Evolutionary conservation across 2,888 invertebrate species (phyloP), one percentile per base, ranked within the genome.

Genomic region (Nysson spinosus): DNA sequence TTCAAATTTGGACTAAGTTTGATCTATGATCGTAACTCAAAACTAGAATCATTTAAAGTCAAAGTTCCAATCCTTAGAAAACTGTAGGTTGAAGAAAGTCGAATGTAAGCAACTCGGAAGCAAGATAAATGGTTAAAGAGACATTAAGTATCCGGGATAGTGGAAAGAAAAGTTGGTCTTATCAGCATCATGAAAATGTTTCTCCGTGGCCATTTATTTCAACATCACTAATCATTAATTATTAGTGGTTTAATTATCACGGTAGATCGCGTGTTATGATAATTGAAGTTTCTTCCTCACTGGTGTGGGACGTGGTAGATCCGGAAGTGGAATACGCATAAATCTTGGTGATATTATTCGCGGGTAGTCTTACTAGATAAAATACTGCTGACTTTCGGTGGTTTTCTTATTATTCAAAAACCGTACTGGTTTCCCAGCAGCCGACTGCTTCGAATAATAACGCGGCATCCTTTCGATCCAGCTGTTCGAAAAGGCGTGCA

Each of bases 331-430:
- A 26, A 32, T 42, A 32, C 58, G 40, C 57, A 67, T 75, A 77
- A 77, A 77, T 77, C 67, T 49, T 11, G 20, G 6, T n/a, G 54
- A 32, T 46, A 67, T 69, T 71, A 72, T 55, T 39, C 65, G 17
- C 55, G 39, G 39, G 51, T 42, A 47, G 17, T 35, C 35, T 37
- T 32, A 16, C 17, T 17, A 47, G 44, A 54, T 61, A 66, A 77
- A 72, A 72, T 72, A 74, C 39, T 49, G 50, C 70, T 47, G 54
- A 70, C 68, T 46, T 62, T 55, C 50, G 54, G 22, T 22, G 43
- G 24, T 65, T 71, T 70, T 73, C 52, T 72, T 63, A 54, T 63
- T 69, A 52, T 57, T 55, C 54, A 4, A 54, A 56, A 51, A 63
- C 30, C 35, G 35, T 39, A 20, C 44, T 7, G 17, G 16, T 20